Evolutionary conservation across 1,140 invertebrate species (phyloP), one percentile per base, ranked within the genome.

Genomic region (Phymastichus coffea): DNA sequence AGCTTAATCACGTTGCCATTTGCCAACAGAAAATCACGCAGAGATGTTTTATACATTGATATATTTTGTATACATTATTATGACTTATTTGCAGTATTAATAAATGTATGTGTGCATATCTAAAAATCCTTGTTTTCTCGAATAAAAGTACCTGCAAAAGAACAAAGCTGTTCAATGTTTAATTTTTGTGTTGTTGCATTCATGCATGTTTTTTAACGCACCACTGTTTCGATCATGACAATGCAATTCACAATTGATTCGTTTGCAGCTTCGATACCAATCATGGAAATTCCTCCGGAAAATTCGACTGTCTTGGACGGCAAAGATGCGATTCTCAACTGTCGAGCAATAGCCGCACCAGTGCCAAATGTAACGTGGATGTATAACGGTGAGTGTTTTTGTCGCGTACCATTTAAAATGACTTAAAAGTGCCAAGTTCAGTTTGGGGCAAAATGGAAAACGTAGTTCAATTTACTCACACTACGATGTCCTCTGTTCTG

Each of bases 341-440:
- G 95, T 77, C 82, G 90, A 66, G 94, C 92, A 10, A 85, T 87
- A 25, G 95, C 94, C 33, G 93, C 95, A 2, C 95, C 95, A 14
- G 85, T 86, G 61, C 95, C 95, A 2, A 94, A 91, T 70, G 84
- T 91, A n/a, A 92, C 91, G 7, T 98, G 95, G 95, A 87, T 89
- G 69, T 91, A 88, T 72, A 91, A 93, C 78, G 91, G 93, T 94
- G 84, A 67, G 28, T 33, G 28, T 33, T 33, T 33, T 6, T 33
- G n/a, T n/a, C n/a, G n/a, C n/a, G n/a, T n/a, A n/a, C n/a, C n/a
- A n/a, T n/a, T n/a, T n/a, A n/a, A n/a, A n/a, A n/a, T n/a, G n/a
- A n/a, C n/a, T n/a, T n/a, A n/a, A n/a, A n/a, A n/a, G n/a, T n/a
- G n/a, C n/a, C n/a, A n/a, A n/a, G n/a, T n/a, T n/a, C n/a, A n/a